Conservation (phyloP, 2,888 invertebrate species). For the Odontocerum albicorne region DNA sequence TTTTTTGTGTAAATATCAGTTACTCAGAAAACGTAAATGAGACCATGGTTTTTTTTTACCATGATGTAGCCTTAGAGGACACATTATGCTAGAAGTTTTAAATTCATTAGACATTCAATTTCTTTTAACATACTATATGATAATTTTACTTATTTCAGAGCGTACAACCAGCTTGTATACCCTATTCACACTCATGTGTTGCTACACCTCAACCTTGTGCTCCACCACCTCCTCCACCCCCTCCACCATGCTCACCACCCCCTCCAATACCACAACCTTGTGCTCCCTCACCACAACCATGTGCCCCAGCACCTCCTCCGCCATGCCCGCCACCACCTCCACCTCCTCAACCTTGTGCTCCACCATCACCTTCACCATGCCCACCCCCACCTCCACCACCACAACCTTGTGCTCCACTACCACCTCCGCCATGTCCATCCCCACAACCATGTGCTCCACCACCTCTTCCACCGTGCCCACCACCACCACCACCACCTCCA, state of each 20-base stretch:
- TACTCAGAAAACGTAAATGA: no score
- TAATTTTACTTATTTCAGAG: no score
- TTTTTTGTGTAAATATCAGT: no score
- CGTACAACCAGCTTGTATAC: no score
- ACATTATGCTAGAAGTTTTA: no score
- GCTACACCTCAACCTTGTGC: slow-evolving; percentile 39
- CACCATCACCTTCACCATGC: slow-evolving; percentile 1
- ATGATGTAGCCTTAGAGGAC: no score
- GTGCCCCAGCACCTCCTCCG: slow-evolving; percentile 37
- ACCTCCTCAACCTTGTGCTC: neutral
- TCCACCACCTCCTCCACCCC: slow-evolving; percentile 25
- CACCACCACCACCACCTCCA: no score
- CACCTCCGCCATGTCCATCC: slow-evolving; percentile 9
- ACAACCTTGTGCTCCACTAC: slow-evolving; percentile 29
- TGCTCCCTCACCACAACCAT: slow-evolving; percentile 22
- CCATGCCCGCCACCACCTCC: neutral
- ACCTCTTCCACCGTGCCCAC: slow-evolving; percentile 38
- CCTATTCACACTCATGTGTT: slow-evolving; percentile 9
- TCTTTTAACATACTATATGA: no score
- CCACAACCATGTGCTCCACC: slow-evolving; percentile 15
- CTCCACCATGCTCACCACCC: slow-evolving; percentile 12
- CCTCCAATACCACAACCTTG: slow-evolving; percentile 23
- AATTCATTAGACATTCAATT: no score
- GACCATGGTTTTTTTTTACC: no score
- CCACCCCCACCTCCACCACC: slow-evolving; percentile 16